A percentile compares a stretch with the other conserved stretches of the same genome.
Conservation (phyloP, 2,113 vertebrate species). For the Notothenia rossii region DNA sequence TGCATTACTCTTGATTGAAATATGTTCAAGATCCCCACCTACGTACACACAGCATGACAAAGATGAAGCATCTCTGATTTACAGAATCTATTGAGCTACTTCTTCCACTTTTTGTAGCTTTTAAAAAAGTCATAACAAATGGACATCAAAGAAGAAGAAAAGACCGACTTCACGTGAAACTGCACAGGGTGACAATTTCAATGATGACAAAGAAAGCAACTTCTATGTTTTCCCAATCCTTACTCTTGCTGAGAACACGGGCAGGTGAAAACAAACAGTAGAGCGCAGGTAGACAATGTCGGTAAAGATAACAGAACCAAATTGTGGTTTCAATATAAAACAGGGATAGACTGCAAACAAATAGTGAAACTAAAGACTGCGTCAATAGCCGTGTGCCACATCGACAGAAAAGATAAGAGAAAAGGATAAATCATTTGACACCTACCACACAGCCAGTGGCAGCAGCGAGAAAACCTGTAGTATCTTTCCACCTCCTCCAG, state of each 20-base stretch:
- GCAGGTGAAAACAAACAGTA: not conserved
- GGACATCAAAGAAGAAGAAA: not conserved
- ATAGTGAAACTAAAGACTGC: not conserved
- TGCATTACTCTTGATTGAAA: too few relatives aligned
- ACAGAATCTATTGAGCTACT: not conserved
- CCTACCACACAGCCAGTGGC: constrained; percentile 80
- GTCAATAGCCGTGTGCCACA: too few relatives aligned
- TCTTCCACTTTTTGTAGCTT: not conserved
- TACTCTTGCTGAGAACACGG: not conserved
- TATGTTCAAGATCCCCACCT: too few relatives aligned
- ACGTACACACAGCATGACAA: not conserved
- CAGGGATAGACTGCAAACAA: not conserved
- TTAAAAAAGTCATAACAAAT: not conserved
- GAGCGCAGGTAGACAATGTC: not conserved
- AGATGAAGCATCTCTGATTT: not conserved
- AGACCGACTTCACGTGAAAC: not conserved
- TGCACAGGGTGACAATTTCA: not conserved
- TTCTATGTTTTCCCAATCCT: not conserved
- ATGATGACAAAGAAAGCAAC: not conserved
- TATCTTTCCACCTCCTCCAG: constrained; percentile 81
- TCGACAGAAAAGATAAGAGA: not conserved
- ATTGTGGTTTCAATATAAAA: not conserved
- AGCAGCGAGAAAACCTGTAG: constrained; percentile 74
- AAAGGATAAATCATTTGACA: constrained; percentile 10
- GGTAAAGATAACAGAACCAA: not conserved